Evolutionary conservation across 2,113 vertebrate species (phyloP).

Genomic region (Podarcis raffonei): DNA sequence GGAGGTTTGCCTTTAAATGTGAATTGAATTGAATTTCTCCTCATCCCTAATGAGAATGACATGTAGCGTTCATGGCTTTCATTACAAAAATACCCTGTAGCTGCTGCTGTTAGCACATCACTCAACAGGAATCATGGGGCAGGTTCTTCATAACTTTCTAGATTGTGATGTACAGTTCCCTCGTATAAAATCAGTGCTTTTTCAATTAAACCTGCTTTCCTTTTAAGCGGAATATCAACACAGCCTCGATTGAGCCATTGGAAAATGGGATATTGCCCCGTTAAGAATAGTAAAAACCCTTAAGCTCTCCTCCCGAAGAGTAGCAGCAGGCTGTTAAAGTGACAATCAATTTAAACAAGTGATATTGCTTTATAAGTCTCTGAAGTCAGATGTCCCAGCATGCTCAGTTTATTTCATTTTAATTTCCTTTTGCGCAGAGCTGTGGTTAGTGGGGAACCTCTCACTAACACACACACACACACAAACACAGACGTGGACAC

Average conservation of each 20-base stretch:
- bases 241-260: slow-evolving; percentile 63
- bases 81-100: neutral
- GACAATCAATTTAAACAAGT: slow-evolving; percentile 75
- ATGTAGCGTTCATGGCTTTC: too few relatives aligned
- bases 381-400: slow-evolving; percentile 78
- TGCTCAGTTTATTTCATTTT: slow-evolving; percentile 81
- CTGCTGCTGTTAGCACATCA: neutral
- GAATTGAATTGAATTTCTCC: too few relatives aligned
- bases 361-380: slow-evolving; percentile 70
- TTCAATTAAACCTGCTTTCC: slow-evolving; percentile 64
- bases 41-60: too few relatives aligned
- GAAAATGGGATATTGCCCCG: slow-evolving; percentile 70
- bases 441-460: slow-evolving; percentile 71
- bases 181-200: slow-evolving; percentile 64
- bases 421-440: slow-evolving; percentile 81
- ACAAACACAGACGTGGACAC: slow-evolving; percentile 16
- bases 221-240: slow-evolving; percentile 71
- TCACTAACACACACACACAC: slow-evolving; percentile 1
- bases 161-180: slow-evolving; percentile 13
- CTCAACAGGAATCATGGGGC: neutral
- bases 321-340: slow-evolving; percentile 70
- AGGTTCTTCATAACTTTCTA: slow-evolving; percentile 46
- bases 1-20: too few relatives aligned
- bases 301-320: slow-evolving; percentile 74
- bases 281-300: slow-evolving; percentile 73